Conservation (phyloP, 92 coral and sea anemone species). For the Phenganax subtilis region DNA sequence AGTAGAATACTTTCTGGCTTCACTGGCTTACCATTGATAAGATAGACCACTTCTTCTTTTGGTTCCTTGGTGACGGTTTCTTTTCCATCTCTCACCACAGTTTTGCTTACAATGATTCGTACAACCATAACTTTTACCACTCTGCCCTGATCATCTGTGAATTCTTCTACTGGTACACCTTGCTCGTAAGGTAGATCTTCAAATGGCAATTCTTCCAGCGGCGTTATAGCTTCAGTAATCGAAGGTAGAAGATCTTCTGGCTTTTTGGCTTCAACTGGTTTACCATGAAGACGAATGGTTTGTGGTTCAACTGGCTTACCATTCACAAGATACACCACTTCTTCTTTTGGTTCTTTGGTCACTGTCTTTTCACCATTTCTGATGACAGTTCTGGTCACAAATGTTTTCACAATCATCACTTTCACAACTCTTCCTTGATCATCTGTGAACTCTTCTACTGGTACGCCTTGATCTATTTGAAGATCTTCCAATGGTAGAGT, state of each 20-base stretch:
- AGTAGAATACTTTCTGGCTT: constrained; percentile 33
- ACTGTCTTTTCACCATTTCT: constrained; percentile 31
- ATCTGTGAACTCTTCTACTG: constrained; percentile 36
- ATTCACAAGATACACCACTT: constrained; percentile 42
- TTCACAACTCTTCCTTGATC: constrained; percentile 46
- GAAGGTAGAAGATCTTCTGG: not conserved
- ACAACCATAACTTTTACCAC: constrained; percentile 29
- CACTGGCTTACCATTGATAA: constrained; percentile 26
- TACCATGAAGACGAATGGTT: constrained; percentile 8
- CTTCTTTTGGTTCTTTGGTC: constrained; percentile 42
- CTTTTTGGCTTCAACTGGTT: not conserved
- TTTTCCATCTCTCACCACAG: constrained; percentile 16
- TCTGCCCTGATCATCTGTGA: constrained; percentile 48
- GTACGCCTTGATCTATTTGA: constrained; percentile 1
- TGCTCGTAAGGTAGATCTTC: constrained; percentile 22
- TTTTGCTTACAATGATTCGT: constrained; percentile 46
- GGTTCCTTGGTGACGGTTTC: constrained; percentile 30
- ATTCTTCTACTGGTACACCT: constrained; percentile 39
- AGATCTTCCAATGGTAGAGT: too few species aligned
- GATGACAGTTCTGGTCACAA: constrained; percentile 48
- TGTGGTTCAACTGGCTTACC: constrained; percentile 46
- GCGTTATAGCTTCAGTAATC: not conserved
- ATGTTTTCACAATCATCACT: constrained; percentile 28
- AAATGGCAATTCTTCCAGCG: constrained; percentile 22
- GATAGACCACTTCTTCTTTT: constrained; percentile 36